A percentile compares a stretch with the other conserved stretches of the same genome.
Conservation (phyloP, 2,113 vertebrate species). For the Connochaetes taurinus region DNA sequence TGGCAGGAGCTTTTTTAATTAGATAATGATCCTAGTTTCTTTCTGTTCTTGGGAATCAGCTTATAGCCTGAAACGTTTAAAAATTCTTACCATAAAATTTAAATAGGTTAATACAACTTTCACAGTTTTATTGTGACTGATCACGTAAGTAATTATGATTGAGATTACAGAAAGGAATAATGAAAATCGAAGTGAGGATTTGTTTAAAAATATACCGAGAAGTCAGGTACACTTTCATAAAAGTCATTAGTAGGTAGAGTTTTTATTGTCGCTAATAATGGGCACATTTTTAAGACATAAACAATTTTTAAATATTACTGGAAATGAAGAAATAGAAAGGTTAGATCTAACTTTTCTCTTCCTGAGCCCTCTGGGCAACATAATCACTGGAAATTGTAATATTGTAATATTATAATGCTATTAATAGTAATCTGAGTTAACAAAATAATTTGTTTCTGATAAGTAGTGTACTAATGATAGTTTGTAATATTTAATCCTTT, state of each 20-base stretch:
- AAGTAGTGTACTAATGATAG: neutral
- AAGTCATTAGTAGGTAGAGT: neutral
- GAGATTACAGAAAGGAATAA: neutral
- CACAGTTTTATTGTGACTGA: neutral
- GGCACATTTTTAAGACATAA: neutral
- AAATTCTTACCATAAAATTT: slow-evolving; percentile 6
- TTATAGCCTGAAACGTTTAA: neutral
- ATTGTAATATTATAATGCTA: neutral
- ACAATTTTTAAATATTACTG: neutral
- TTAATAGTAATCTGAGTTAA: neutral
- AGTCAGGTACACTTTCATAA: neutral
- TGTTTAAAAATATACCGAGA: neutral
- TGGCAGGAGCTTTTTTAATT: neutral
- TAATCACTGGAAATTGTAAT: neutral
- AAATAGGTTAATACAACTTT: neutral
- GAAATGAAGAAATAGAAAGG: neutral
- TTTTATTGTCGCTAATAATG: neutral
- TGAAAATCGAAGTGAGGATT: neutral
- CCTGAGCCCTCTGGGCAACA: neutral
- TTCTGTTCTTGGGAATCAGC: neutral
- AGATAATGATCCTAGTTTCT: slow-evolving; percentile 3
- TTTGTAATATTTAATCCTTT: neutral
- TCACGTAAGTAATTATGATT: neutral
- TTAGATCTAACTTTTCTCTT: neutral
- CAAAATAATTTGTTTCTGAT: neutral